Evolutionary conservation across 1,140 invertebrate genomes (phyloP), one percentile per base, ranked within the genome.

Genomic region (Zaprionus davidi): DNA sequence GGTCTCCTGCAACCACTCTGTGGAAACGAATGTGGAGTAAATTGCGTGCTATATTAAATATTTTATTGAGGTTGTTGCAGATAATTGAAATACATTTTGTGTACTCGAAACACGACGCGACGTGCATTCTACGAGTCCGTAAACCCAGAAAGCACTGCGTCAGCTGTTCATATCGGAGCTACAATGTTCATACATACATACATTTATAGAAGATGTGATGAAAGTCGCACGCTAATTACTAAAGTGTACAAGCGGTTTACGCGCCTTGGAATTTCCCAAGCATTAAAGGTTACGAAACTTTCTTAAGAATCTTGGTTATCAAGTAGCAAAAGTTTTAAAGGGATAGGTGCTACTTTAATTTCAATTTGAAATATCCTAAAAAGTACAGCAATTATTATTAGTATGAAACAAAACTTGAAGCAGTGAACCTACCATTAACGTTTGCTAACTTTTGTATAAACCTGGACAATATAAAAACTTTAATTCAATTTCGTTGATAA

Each of bases 1-100:
- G 6, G n/a, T 17, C 41, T 46, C 41, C 41, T 62, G 6, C 31
- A 69, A 38, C 20, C 31, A 17, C 15, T 17, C n/a, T 17, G 41
- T 17, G n/a, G 41, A 7, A 38, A 26, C 41, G 64, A 71, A 78
- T 76, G 71, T 88, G 71, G 78, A 83, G 84, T 84, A 84, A 88
- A 84, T 57, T 90, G 75, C 75, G 85, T 79, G 81, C 78, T 84
- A 78, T 68, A 72, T 88, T 79, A 46, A 51, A 62, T 66, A 51
- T 53, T 79, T 86, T 73, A 82, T 72, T 76, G 79, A 71, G 65
- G 74, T 71, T 63, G 72, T 24, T 55, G 66, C 20, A 70, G 77
- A 87, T 86, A 73, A 77, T 65, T 82, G 12, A 56, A 64, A 64
- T 56, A 53, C 53, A 56, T 74, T 70, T 70, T 9, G 26, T 36